A percentile compares a stretch with the other conserved stretches of the same genome.
Evolutionary conservation across 2,888 invertebrate genomes (phyloP).

Genomic region (Dyspetes luteomarginatus): DNA sequence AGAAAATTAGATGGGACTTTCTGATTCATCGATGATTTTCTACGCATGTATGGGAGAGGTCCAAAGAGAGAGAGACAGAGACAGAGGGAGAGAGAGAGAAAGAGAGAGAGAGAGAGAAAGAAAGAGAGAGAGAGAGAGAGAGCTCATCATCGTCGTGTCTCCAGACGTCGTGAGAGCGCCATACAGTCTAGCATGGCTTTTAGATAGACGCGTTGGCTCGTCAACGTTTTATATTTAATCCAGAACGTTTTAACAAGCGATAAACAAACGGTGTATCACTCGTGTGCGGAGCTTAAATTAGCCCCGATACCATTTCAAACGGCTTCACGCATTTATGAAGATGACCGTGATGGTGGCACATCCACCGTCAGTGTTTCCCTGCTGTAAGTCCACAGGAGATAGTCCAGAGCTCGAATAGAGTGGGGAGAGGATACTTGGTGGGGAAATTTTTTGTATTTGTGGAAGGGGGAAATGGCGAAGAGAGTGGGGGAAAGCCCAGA

Average conservation of each 20-base stretch:
- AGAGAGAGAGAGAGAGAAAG: too few relatives aligned
- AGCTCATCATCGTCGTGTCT: constrained; percentile 56
- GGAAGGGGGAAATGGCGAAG: constrained; percentile 44
- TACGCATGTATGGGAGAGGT: too few relatives aligned
- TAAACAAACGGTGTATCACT: constrained; percentile 83
- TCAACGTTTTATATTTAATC: constrained; percentile 83
- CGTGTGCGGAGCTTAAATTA: constrained; percentile 82
- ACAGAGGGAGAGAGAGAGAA: too few relatives aligned
- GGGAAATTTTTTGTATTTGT: constrained; percentile 58
- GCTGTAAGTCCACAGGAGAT: constrained; percentile 15
- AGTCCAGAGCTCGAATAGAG: constrained; percentile 1
- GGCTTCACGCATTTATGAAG: constrained; percentile 81
- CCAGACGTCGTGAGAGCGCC: constrained; percentile 76
- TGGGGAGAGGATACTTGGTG: constrained; percentile 62
- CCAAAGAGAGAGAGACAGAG: too few relatives aligned
- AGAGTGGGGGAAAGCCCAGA: constrained; percentile 77
- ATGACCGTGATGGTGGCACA: constrained; percentile 76
- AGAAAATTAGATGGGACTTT: too few relatives aligned
- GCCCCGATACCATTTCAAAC: constrained; percentile 82
- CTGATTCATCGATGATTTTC: constrained; percentile 36
- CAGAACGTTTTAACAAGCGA: constrained; percentile 82
- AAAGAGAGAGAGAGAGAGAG: constrained; percentile 17
- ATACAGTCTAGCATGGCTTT: constrained; percentile 80
- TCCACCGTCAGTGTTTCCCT: constrained; percentile 70
- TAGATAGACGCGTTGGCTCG: constrained; percentile 71